Base-by-base conservation (phyloP, 2,797 vertebrate genomes). In the Glyptemys insculpta region DNA sequence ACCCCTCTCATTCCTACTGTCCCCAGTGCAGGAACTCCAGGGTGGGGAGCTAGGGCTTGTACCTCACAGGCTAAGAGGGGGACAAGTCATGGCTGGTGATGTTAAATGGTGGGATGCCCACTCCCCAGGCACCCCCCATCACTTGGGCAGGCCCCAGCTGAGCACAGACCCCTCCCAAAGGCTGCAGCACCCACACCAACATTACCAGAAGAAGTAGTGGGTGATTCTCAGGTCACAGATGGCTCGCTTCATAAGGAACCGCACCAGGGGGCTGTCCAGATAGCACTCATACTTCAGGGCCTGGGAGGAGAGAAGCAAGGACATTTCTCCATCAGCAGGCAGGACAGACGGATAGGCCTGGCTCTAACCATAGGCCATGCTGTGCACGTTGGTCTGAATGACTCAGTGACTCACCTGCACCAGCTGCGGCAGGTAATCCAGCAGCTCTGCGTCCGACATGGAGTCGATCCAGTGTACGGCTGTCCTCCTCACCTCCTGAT, bases 201-300 rank as follows among this genome's bases (percentile, higher is more conserved):
- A 96, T 97, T 97, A 99, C 99, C 99, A 99, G 98, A 99, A 99
- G 91, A 99, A 99, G 98, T 99, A 99, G 98, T 99, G 99, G 8
- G 99, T 99, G 79, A 99, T 98, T 85, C 99, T 98, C 49, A 99
- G 79, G 97, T 99, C 99, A 2, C 98, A 99, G 7, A 99, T 98
- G 0, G 99, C 99, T 97, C 99, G 97, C 68, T 99, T 99, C 74
- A 99, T 98, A 56, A 99, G 99, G 98, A 99, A 99, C 12, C 99
- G 98, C 85, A 99, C 99, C 97, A 99, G 97, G 0, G 99, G 99
- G 81, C 99, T 99, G 98, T 99, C 99, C 97, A 99, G 98, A 98
- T 99, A 99, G 94, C 99, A 99, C 97, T 99, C 99, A 2, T 99
- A 99, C 98, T 99, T 99, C 88, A 99, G 97, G 12, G 99, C 99